Evolutionary conservation across 2,113 vertebrate species (phyloP).

Genomic region (Esox niger): DNA sequence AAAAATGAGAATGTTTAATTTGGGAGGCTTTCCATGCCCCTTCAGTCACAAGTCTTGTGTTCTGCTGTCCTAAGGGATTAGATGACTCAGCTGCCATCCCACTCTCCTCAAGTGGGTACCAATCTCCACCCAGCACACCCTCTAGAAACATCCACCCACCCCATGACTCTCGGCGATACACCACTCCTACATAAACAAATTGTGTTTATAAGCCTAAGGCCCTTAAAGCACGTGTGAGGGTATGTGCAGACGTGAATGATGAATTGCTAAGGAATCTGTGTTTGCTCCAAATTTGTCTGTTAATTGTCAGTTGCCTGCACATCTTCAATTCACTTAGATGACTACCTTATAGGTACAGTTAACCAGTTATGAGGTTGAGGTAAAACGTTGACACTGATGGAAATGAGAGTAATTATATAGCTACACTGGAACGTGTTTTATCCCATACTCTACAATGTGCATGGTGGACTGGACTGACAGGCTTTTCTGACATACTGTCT

Average conservation of each 20-base stretch:
- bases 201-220: slow-evolving; percentile 25
- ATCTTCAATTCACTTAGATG: too few relatives aligned
- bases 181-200: slow-evolving; percentile 60
- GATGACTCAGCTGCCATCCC: background rate
- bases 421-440: too few relatives aligned
- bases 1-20: too few relatives aligned
- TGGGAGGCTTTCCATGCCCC: too few relatives aligned
- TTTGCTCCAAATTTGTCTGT: background rate
- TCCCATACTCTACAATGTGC: too few relatives aligned
- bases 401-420: too few relatives aligned
- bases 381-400: too few relatives aligned
- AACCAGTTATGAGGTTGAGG: too few relatives aligned
- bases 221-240: background rate
- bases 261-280: background rate
- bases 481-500: too few relatives aligned
- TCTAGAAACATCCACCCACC: slow-evolving; percentile 54
- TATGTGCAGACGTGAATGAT: background rate
- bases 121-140: slow-evolving; percentile 60
- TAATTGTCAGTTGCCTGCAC: background rate
- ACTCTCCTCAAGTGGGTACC: slow-evolving; percentile 5
- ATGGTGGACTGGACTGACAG: too few relatives aligned
- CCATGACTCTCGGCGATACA: slow-evolving; percentile 60
- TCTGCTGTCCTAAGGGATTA: background rate
- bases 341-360: too few relatives aligned
- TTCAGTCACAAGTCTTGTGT: too few relatives aligned